These are phyloP conservation scores for Drosophila triauraria DNA, from an alignment of 1,140 invertebrate genomes.

Conservation along the genomic window DNA sequence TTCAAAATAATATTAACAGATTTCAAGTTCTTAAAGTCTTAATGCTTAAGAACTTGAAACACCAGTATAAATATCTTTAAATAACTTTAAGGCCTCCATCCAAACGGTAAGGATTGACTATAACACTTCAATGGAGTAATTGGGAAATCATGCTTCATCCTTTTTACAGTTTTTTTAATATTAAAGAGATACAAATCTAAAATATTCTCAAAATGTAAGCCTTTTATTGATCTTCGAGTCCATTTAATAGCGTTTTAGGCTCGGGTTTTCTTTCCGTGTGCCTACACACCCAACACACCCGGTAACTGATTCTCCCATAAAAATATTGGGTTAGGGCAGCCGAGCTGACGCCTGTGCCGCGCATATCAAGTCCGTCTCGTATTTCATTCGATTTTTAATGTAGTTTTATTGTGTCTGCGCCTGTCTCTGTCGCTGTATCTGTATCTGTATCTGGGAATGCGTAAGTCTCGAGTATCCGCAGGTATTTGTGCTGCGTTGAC, in stretches of 20 bases:
- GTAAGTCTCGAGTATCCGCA: slow-evolving; percentile 20
- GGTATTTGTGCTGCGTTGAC: slow-evolving; percentile 20
- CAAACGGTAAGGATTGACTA: no score
- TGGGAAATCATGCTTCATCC: background rate
- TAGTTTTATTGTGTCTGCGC: slow-evolving; percentile 39
- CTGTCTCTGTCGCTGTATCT: slow-evolving; percentile 16
- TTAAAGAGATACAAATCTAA: background rate
- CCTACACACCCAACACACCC: slow-evolving; percentile 7
- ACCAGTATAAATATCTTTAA: no score
- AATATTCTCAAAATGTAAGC: background rate
- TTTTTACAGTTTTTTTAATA: background rate
- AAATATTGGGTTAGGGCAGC: slow-evolving; percentile 55
- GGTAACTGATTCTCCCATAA: slow-evolving; percentile 55
- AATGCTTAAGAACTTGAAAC: no score
- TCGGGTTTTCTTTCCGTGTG: slow-evolving; percentile 6
- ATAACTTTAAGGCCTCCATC: no score
- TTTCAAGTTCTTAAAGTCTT: no score
- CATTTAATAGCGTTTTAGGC: background rate
- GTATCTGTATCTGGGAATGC: slow-evolving; percentile 33
- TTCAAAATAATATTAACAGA: background rate
- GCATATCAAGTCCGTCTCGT: slow-evolving; percentile 70
- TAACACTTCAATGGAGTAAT: no score
- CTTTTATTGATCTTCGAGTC: background rate
- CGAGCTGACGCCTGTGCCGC: slow-evolving; percentile 55
- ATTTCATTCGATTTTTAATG: slow-evolving; percentile 72